Evolutionary conservation across 2,797 vertebrate genomes (phyloP), one percentile per base, ranked within the genome.

Genomic region (Artibeus jamaicensis): DNA sequence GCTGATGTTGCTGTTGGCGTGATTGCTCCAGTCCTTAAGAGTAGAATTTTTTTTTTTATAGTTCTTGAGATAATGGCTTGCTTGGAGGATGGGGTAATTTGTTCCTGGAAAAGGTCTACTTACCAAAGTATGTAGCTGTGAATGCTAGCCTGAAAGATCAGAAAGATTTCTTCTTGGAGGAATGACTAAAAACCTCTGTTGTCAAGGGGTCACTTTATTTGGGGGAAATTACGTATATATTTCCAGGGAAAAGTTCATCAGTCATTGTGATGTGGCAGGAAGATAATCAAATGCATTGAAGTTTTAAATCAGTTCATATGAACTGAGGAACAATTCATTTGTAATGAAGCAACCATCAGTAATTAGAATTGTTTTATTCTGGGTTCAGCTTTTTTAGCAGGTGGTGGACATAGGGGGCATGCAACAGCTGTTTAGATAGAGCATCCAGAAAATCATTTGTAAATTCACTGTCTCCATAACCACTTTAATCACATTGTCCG

Each of bases 351-450:
- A 76, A 88, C 29, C 0, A 0, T 96, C 97, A 92, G 97, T 94
- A 93, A 98, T 97, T 98, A 96, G 92, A 90, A 98, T 97, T 96
- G 90, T 97, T 97, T 97, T 97, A 94, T 97, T 95, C 68, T 26
- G 90, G 96, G 94, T 94, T 97, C 96, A 76, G 96, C 92, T 97
- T 98, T 97, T 98, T 97, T 96, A 97, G 97, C 97, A 98, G 98
- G 98, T 98, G 97, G 76, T 95, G 85, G 48, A 70, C 86, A 79
- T 15, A 62, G 96, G 92, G 96, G 95, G 81, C 89, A 46, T 0
- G 0, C 4, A 0, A 96, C 97, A 97, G 93, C 96, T 97, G 19
- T 93, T 77, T 91, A 91, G 93, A 26, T 39, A 29, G 29, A 62
- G 78, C 39, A 65, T 90, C 86, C 89, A 81, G 91, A 68, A 88